Percentiles rank a stretch among this genome's conserved stretches.
These are phyloP conservation scores for Philaethria dido DNA, from an alignment of 2,888 invertebrate species.

Conservation along the genomic window DNA sequence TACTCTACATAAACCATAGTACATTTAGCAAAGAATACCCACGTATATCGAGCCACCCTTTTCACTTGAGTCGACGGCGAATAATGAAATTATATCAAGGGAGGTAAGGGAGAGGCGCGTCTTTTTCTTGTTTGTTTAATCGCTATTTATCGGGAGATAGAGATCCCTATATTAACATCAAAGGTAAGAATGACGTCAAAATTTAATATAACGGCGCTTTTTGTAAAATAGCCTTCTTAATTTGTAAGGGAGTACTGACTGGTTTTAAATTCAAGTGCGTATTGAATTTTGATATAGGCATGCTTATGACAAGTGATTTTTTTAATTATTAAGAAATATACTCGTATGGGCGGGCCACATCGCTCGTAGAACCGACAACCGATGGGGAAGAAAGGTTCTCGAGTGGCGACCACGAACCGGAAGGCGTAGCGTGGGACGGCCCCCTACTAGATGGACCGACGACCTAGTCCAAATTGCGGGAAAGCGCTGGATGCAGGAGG, in stretches of 20 bases:
- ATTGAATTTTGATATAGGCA: slow-evolving; percentile 23
- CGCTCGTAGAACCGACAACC: no score
- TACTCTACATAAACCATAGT: background rate
- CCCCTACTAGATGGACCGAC: no score
- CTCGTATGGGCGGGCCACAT: no score
- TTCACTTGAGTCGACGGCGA: slow-evolving; percentile 54
- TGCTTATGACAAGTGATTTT: slow-evolving; percentile 9
- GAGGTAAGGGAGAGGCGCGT: slow-evolving; percentile 25
- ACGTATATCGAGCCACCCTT: slow-evolving; percentile 34
- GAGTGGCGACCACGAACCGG: no score
- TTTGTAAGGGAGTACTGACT: slow-evolving; percentile 22
- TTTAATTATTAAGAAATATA: no score
- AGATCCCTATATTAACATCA: slow-evolving; percentile 66
- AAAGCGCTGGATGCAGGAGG: no score
- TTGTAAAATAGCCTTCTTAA: slow-evolving; percentile 27
- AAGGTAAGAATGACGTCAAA: slow-evolving; percentile 68
- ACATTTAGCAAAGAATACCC: background rate
- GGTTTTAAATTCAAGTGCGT: slow-evolving; percentile 16
- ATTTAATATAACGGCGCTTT: slow-evolving; percentile 55
- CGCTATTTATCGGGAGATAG: slow-evolving; percentile 75
- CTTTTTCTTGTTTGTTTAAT: slow-evolving; percentile 64
- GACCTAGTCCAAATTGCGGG: no score
- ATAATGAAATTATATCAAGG: slow-evolving; percentile 69
- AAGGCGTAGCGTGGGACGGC: no score
- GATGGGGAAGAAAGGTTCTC: no score